phyloP scores from a whole-genome alignment of 2,113 vertebrate species.

The Oncorhynchus mykiss region DNA sequence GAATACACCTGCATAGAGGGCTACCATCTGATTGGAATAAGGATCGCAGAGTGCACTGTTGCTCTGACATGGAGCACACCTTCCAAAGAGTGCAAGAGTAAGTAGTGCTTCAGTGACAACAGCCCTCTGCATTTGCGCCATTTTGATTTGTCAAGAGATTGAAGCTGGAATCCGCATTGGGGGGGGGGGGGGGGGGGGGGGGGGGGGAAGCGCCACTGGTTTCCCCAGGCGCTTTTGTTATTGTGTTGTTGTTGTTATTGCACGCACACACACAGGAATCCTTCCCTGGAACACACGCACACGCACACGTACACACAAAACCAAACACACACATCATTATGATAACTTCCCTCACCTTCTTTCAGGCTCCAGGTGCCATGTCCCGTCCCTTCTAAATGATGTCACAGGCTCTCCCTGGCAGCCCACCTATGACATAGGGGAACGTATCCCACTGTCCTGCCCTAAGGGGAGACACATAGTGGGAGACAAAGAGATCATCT shows the following conservation, averaged over 20 bases:
- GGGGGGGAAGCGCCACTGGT: too few relatives aligned
- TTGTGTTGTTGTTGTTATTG: not conserved
- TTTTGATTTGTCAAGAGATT: not conserved
- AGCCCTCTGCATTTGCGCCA: not conserved
- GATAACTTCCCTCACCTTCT: not conserved
- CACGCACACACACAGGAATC: too few relatives aligned
- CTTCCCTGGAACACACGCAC: too few relatives aligned
- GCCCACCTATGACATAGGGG: conserved; percentile 71
- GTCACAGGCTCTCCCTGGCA: conserved; percentile 69
- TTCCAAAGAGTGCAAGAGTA: conserved; percentile 72
- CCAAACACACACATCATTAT: not conserved
- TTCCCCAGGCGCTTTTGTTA: too few relatives aligned
- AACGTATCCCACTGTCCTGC: conserved; percentile 79
- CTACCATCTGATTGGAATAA: conserved; percentile 74
- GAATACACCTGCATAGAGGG: conserved; percentile 77
- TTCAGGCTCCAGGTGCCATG: conserved; percentile 64
- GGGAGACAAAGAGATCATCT: conserved; percentile 70
- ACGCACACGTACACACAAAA: too few relatives aligned
- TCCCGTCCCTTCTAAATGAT: conserved; percentile 46
- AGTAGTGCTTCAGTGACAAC: conserved; percentile 29
- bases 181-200: too few relatives aligned
- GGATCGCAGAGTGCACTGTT: conserved; percentile 71
- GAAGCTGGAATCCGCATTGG: not conserved
- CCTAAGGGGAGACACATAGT: conserved; percentile 58
- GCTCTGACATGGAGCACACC: conserved; percentile 73